phyloP scores from a whole-genome alignment of 2,888 invertebrate species.

The Globia sparganii region DNA sequence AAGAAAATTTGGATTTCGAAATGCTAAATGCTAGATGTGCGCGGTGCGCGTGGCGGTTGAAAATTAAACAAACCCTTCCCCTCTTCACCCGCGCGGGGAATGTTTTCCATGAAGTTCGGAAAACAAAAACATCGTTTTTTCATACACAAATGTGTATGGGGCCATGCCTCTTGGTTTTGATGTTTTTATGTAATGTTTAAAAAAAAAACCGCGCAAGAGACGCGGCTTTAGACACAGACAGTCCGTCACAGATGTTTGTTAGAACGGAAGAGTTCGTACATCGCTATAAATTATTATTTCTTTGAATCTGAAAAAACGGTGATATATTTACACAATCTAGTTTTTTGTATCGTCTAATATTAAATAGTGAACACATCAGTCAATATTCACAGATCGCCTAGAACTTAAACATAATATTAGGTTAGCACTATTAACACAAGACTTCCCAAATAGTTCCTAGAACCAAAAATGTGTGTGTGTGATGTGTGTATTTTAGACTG shows the following conservation, averaged over 20 bases:
- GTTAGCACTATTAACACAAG: constrained; percentile 12
- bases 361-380: constrained; percentile 32
- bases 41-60: too few relatives aligned
- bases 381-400: constrained; percentile 28
- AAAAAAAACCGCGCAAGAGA: too few relatives aligned
- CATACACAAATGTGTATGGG: too few relatives aligned
- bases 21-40: too few relatives aligned
- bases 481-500: neutral
- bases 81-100: too few relatives aligned
- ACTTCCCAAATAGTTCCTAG: constrained; percentile 2
- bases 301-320: neutral
- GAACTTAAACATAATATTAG: constrained; percentile 26
- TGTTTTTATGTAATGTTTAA: too few relatives aligned
- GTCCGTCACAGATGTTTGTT: neutral
- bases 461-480: neutral
- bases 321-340: neutral
- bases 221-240: too few relatives aligned
- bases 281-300: neutral
- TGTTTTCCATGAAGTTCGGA: too few relatives aligned
- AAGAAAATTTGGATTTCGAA: too few relatives aligned
- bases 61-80: too few relatives aligned
- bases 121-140: too few relatives aligned
- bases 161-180: too few relatives aligned
- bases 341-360: neutral
- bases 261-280: neutral